phyloP scores from a whole-genome alignment of 2,113 vertebrate genomes.

The Rhipidura dahli region DNA sequence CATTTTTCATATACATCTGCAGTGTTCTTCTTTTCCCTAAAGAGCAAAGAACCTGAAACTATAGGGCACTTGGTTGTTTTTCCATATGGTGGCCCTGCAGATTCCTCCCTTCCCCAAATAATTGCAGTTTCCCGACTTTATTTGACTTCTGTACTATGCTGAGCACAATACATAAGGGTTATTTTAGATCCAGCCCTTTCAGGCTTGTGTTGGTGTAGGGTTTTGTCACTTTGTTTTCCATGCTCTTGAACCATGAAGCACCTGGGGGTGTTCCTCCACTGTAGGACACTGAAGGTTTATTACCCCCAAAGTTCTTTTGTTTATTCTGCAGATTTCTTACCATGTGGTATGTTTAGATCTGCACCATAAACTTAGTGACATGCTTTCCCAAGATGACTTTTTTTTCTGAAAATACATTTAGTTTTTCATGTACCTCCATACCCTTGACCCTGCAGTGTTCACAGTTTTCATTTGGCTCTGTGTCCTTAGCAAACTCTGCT shows the following conservation, averaged over 20 bases:
- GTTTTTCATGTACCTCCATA: background rate
- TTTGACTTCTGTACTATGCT: background rate
- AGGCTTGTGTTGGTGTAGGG: background rate
- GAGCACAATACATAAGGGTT: background rate
- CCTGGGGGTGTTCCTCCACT: accelerated
- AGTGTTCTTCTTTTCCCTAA: background rate
- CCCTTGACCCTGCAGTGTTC: background rate
- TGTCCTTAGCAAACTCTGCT: background rate
- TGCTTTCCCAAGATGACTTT: background rate
- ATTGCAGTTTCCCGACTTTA: background rate
- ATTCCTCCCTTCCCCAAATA: background rate
- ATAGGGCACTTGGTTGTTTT: background rate
- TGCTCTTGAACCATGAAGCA: background rate
- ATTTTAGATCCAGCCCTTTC: background rate
- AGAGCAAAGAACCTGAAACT: background rate
- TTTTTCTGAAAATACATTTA: background rate
- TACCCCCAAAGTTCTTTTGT: background rate
- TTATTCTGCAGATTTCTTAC: background rate
- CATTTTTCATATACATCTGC: background rate
- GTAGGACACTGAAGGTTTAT: background rate
- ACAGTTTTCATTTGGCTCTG: background rate
- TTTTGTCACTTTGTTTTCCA: background rate
- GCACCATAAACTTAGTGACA: background rate
- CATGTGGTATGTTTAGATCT: background rate
- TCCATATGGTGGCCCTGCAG: background rate